These are phyloP conservation scores for Sebastes cheni DNA, from an alignment of 2,797 vertebrate genomes.

Conservation along the genomic window DNA sequence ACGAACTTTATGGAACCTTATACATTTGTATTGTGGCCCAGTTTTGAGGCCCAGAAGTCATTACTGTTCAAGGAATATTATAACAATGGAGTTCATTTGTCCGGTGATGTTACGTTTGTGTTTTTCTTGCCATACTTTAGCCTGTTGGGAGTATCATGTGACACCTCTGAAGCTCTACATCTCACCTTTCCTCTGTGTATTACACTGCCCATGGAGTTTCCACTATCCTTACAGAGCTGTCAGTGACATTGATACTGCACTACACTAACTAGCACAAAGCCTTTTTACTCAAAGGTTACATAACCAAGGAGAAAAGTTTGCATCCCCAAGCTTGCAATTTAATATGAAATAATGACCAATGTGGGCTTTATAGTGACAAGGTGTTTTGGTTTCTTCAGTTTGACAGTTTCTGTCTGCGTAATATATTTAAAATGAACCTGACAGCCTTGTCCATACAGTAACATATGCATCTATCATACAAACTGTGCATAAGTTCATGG, in stretches of 20 bases:
- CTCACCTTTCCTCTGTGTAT: conserved; percentile 46
- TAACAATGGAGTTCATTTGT: conserved; percentile 40
- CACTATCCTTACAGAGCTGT: conserved; percentile 19
- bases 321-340: conserved; percentile 13
- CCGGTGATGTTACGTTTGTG: conserved; percentile 29
- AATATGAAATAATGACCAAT: conserved; percentile 2
- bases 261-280: conserved; percentile 15
- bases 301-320: conserved; percentile 20
- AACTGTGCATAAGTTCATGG: background rate
- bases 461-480: background rate
- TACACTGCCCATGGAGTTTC: conserved; percentile 14
- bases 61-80: conserved; percentile 12
- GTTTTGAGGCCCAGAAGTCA: conserved; percentile 39
- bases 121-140: conserved; percentile 23
- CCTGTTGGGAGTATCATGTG: conserved; percentile 51
- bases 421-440: background rate
- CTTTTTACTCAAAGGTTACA: conserved; percentile 13
- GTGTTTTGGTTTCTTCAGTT: conserved; percentile 7
- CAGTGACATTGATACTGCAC: conserved; percentile 29
- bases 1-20: conserved; percentile 18
- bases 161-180: conserved; percentile 21
- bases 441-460: background rate
- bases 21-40: conserved; percentile 34
- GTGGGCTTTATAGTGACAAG: background rate
- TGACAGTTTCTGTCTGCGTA: background rate